Evolutionary conservation across 1,140 invertebrate genomes (phyloP).

Genomic region (Achatina immaculata): DNA sequence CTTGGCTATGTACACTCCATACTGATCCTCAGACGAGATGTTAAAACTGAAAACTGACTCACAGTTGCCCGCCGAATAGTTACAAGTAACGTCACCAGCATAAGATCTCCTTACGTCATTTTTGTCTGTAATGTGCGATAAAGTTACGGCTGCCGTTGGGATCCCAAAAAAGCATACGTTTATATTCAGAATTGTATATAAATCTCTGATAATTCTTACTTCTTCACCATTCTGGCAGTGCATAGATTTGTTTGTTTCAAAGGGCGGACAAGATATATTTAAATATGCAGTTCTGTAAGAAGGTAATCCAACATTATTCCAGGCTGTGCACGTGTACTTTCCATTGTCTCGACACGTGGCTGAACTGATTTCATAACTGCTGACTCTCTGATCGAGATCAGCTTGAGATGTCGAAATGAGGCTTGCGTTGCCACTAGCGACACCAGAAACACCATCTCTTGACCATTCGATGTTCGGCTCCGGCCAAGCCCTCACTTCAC

Average conservation of each 20-base stretch:
- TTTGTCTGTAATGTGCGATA: background rate
- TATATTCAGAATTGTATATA: background rate
- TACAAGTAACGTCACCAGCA: background rate
- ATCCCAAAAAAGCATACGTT: background rate
- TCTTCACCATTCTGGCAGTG: background rate
- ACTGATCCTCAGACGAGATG: background rate
- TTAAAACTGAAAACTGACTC: background rate
- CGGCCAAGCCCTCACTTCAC: slow-evolving; percentile 22
- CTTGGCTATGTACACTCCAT: background rate
- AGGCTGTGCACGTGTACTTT: slow-evolving; percentile 11
- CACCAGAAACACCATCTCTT: background rate
- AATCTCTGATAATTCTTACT: background rate
- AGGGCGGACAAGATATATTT: background rate
- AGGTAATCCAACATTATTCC: background rate
- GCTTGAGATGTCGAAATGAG: background rate
- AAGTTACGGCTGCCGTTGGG: background rate
- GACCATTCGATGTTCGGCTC: slow-evolving; percentile 17
- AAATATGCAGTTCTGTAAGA: background rate
- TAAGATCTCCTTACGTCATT: background rate
- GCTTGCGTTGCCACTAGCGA: background rate
- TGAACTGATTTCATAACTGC: background rate
- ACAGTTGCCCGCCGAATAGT: background rate
- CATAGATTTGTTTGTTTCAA: slow-evolving; percentile 8
- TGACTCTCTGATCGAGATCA: background rate
- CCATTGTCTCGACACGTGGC: slow-evolving; percentile 18